phyloP scores from a whole-genome alignment of 2,888 invertebrate genomes.

The Electrophaes corylata region DNA sequence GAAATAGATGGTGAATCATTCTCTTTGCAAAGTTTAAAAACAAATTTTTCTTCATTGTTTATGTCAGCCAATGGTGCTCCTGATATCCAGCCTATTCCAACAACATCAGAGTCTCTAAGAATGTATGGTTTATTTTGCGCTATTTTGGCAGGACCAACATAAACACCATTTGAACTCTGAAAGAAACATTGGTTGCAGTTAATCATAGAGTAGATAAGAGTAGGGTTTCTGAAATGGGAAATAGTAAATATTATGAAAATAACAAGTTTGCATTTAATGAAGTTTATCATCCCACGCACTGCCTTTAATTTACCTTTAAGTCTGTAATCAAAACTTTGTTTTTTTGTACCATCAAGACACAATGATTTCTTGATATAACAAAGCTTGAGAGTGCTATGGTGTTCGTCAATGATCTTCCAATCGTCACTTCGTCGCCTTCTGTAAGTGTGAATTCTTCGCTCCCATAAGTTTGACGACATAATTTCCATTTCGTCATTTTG shows the following conservation, averaged over 20 bases:
- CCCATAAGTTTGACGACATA: slow-evolving; percentile 62
- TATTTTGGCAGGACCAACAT: slow-evolving; percentile 74
- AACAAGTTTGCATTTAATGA: not conserved
- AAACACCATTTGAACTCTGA: slow-evolving; percentile 86
- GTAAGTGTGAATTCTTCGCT: slow-evolving; percentile 58
- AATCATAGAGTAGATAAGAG: not conserved
- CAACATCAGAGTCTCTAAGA: slow-evolving; percentile 71
- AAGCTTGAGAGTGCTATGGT: slow-evolving; percentile 64
- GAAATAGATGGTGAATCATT: slow-evolving; percentile 38
- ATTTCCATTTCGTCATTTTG: slow-evolving; percentile 70
- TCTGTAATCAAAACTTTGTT: slow-evolving; percentile 66
- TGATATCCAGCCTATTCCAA: slow-evolving; percentile 82
- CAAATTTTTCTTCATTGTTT: slow-evolving; percentile 64
- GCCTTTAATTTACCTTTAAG: slow-evolving; percentile 55
- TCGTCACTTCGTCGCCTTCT: slow-evolving; percentile 65
- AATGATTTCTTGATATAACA: slow-evolving; percentile 74
- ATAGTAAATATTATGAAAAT: too few relatives aligned
- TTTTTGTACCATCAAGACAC: slow-evolving; percentile 57
- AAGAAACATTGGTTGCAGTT: slow-evolving; percentile 32
- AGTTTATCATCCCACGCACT: not conserved
- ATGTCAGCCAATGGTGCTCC: slow-evolving; percentile 57
- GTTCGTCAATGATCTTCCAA: slow-evolving; percentile 67
- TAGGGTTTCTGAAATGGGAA: too few relatives aligned
- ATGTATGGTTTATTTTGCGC: slow-evolving; percentile 56
- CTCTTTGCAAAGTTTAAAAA: slow-evolving; percentile 64